phyloP scores from a whole-genome alignment of 2,888 invertebrate species.

The Chydorus sphaericus region DNA sequence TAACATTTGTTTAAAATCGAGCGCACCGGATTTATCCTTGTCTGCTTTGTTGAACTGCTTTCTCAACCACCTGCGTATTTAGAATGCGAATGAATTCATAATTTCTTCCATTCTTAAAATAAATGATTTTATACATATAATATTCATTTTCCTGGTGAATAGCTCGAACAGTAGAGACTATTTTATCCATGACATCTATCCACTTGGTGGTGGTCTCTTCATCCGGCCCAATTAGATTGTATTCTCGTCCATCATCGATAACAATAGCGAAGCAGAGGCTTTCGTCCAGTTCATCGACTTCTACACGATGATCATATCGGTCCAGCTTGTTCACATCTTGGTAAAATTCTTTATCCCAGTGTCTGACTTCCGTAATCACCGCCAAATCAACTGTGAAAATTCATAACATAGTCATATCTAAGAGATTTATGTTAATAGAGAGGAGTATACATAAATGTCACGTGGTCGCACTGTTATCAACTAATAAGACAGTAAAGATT shows the following conservation, averaged over 20 bases:
- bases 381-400: slow-evolving; percentile 27
- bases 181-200: slow-evolving; percentile 26
- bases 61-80: slow-evolving; percentile 30
- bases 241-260: slow-evolving; percentile 24
- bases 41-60: slow-evolving; percentile 38
- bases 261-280: slow-evolving; percentile 27
- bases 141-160: slow-evolving; percentile 24
- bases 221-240: slow-evolving; percentile 28
- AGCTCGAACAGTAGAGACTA: slow-evolving; percentile 24
- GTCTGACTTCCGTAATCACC: slow-evolving; percentile 29
- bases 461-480: neutral
- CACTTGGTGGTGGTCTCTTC: slow-evolving; percentile 24
- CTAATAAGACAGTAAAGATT: neutral
- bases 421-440: neutral
- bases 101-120: neutral
- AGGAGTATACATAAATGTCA: neutral
- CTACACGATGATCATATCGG: slow-evolving; percentile 21
- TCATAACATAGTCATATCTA: neutral
- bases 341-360: slow-evolving; percentile 32
- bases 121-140: slow-evolving; percentile 19
- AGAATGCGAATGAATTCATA: neutral
- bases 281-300: slow-evolving; percentile 22
- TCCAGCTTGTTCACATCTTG: slow-evolving; percentile 31
- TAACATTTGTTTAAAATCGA: slow-evolving; percentile 38
- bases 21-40: slow-evolving; percentile 34